Evolutionary conservation across 2,888 invertebrate species (phyloP), one percentile per base, ranked within the genome.

Genomic region (Clanis bilineata): DNA sequence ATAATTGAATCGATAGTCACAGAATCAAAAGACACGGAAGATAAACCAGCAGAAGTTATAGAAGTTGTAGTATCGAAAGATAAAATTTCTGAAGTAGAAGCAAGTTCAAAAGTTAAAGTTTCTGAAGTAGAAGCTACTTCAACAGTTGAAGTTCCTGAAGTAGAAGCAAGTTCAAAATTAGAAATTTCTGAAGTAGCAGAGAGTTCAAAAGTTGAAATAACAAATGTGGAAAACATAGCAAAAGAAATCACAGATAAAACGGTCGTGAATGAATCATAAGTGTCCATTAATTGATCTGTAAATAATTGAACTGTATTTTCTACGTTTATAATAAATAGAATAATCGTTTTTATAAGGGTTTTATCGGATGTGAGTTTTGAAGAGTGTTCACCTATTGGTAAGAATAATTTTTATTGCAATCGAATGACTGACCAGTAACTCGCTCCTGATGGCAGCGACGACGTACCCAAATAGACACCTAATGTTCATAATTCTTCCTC

Each of bases 301-400:
- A 65, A 68, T 67, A 76, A 72, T 71, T 71, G 72, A 68, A 69
- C 71, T 61, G 56, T 51, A 65, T 71, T 73, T 70, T 65, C 69
- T 60, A 65, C 56, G 59, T 63, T 64, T 60, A 64, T 66, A 69
- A 21, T 21, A 28, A 15, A 51, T 47, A 47, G 47, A 15, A 28
- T 51, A 32, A 51, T 51, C 51, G 25, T 51, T 51, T 51, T 51
- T 28, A 28, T 51, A 51, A 32, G 51, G 18, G 15, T 51, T 32
- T 4, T 18, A 28, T 32, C 4, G 18, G 9, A 47, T 47, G 18
- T 32, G 32, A 18, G 51, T 15, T 7, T 51, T 15, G 15, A 10
- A 28, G 18, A 28, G 32, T 28, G 28, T n/a, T n/a, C n/a, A n/a
- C n/a, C n/a, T n/a, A n/a, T n/a, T n/a, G n/a, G n/a, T n/a, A n/a